Evolutionary conservation across 2,888 invertebrate species (phyloP).

Genomic region (Cartodere bifasciata): DNA sequence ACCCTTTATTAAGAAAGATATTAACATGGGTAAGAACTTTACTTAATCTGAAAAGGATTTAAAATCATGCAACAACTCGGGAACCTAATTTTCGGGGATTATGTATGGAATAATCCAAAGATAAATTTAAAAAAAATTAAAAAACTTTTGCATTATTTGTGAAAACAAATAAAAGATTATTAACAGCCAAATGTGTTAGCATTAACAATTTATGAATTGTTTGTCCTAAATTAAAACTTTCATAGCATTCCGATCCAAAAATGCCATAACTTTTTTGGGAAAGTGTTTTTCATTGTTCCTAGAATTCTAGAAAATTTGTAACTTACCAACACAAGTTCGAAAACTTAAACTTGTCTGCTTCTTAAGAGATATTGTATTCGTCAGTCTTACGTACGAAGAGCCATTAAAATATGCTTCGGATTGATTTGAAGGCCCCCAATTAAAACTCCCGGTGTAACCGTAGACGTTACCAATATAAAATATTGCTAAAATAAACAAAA

Average conservation of each 20-base stretch:
- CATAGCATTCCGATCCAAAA: too few relatives aligned
- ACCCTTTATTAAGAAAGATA: too few relatives aligned
- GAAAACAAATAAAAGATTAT: background rate
- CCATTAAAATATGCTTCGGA: conserved; percentile 79
- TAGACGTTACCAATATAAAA: conserved; percentile 2
- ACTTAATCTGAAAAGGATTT: too few relatives aligned
- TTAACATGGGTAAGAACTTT: too few relatives aligned
- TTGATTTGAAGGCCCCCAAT: conserved; percentile 43
- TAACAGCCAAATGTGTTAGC: background rate
- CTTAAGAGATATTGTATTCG: conserved; percentile 61
- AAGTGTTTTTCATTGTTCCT: too few relatives aligned
- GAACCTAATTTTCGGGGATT: too few relatives aligned
- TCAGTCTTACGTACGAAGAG: conserved; percentile 59
- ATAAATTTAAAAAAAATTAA: conserved; percentile 8
- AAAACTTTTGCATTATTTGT: conserved; percentile 2
- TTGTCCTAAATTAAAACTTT: too few relatives aligned
- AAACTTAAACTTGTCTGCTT: conserved; percentile 73
- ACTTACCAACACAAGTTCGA: conserved; percentile 55
- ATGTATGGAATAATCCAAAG: too few relatives aligned
- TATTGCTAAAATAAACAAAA: conserved; percentile 1
- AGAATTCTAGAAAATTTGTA: too few relatives aligned
- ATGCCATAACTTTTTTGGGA: too few relatives aligned
- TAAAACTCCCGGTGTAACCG: conserved; percentile 6
- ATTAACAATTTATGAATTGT: background rate
- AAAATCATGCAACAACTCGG: too few relatives aligned